Conservation (phyloP, 2,888 invertebrate genomes). For the Drosophila suboccidentalis region DNA sequence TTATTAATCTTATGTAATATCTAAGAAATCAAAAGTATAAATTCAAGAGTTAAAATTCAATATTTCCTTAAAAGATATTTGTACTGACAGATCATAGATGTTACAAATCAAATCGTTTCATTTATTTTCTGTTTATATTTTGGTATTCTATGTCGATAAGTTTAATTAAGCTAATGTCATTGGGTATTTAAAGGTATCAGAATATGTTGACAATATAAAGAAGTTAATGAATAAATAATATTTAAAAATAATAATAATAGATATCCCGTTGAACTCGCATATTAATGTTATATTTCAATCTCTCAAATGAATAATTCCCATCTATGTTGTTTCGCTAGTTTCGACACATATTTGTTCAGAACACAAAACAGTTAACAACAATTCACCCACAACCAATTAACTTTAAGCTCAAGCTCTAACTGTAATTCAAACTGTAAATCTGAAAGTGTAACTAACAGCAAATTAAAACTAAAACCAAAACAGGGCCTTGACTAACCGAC, state of each 20-base stretch:
- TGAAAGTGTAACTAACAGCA: constrained; percentile 11
- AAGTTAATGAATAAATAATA: background rate
- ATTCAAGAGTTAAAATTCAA: too few species aligned
- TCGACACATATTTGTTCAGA: constrained; percentile 23
- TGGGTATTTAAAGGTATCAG: too few species aligned
- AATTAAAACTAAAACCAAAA: constrained; percentile 8
- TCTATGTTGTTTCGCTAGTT: constrained; percentile 55
- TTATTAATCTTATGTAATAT: background rate
- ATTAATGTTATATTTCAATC: background rate
- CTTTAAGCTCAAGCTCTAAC: constrained; percentile 18
- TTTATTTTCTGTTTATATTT: too few species aligned
- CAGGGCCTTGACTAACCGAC: constrained; percentile 44
- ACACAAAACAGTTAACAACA: constrained; percentile 21
- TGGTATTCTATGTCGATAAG: too few species aligned
- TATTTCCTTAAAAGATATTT: too few species aligned
- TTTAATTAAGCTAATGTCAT: too few species aligned
- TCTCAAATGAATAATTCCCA: constrained; percentile 4
- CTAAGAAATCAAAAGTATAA: too few species aligned
- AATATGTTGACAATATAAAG: too few species aligned
- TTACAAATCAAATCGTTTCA: too few species aligned
- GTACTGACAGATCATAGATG: too few species aligned
- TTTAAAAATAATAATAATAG: background rate
- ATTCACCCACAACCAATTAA: constrained; percentile 39
- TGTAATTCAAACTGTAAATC: constrained; percentile 5
- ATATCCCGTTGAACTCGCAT: constrained; percentile 29